Evolutionary conservation across 2,888 invertebrate species (phyloP).

Genomic region (Hemicrepidius hirtus): DNA sequence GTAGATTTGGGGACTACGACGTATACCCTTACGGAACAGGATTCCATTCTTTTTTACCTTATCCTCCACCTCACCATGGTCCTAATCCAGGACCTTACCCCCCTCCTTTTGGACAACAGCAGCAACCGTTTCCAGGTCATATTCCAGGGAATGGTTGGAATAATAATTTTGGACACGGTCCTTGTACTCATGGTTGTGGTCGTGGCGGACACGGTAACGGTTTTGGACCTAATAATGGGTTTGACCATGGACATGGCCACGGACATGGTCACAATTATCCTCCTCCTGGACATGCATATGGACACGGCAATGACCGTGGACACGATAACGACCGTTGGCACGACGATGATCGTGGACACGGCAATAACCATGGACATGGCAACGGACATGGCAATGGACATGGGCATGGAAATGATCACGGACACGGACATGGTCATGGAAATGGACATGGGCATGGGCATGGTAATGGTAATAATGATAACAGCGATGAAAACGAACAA

Average conservation of each 20-base stretch:
- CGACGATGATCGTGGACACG: neutral
- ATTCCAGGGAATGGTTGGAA: neutral
- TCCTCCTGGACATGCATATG: conserved; percentile 16
- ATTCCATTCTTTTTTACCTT: conserved; percentile 9
- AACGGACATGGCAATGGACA: neutral
- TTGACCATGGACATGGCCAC: conserved; percentile 7
- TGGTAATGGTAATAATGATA: neutral
- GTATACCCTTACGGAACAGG: neutral
- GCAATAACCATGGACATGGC: neutral
- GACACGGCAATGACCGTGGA: neutral
- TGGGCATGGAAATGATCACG: neutral
- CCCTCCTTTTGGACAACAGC: conserved; percentile 1
- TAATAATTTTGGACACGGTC: neutral
- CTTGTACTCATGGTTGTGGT: conserved; percentile 2
- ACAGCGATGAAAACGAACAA: neutral
- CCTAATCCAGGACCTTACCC: conserved; percentile 10
- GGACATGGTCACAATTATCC: neutral
- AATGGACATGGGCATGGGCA: conserved; percentile 10
- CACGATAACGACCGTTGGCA: neutral
- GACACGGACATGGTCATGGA: neutral
- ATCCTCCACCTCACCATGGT: conserved; percentile 5
- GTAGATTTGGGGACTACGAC: neutral
- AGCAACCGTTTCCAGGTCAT: neutral
- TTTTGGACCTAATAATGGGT: neutral
- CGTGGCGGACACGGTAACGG: neutral